These are phyloP conservation scores for Harpalus rufipes DNA, from an alignment of 2,888 invertebrate species.

Conservation along the genomic window DNA sequence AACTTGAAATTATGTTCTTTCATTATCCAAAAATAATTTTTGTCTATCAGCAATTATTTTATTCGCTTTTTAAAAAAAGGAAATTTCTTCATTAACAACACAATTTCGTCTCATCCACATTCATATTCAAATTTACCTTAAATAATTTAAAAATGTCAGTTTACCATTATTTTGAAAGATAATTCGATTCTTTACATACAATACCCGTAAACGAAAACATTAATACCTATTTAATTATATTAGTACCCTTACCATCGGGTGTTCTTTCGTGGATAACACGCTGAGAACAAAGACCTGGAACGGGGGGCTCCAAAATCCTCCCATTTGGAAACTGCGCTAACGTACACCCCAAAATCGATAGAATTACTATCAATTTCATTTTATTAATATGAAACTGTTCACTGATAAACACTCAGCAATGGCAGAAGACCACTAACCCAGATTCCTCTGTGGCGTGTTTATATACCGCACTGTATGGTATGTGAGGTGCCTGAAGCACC, in stretches of 20 bases:
- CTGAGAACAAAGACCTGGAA: conserved; percentile 87
- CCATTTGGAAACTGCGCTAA: conserved; percentile 87
- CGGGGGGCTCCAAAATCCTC: conserved; percentile 88
- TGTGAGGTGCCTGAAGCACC: conserved; percentile 38
- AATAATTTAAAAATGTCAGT: too few relatives aligned
- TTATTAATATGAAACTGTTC: conserved; percentile 23
- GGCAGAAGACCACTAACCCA: conserved; percentile 70
- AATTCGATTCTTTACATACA: too few relatives aligned
- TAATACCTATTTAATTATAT: neutral
- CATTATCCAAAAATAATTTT: too few relatives aligned
- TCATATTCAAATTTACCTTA: too few relatives aligned
- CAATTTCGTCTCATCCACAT: too few relatives aligned
- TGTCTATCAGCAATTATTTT: too few relatives aligned
- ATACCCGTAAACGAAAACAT: too few relatives aligned
- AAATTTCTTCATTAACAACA: too few relatives aligned
- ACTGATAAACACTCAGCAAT: neutral
- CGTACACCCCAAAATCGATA: conserved; percentile 77
- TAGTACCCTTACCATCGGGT: conserved; percentile 80
- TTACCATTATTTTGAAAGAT: too few relatives aligned
- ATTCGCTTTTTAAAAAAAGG: too few relatives aligned
- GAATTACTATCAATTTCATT: conserved; percentile 72
- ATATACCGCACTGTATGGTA: conserved; percentile 36
- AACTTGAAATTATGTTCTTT: too few relatives aligned
- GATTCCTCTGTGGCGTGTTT: conserved; percentile 70
- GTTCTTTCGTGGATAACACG: conserved; percentile 86